Conservation (phyloP, 1,140 invertebrate species). For the Ganaspis sp. region DNA sequence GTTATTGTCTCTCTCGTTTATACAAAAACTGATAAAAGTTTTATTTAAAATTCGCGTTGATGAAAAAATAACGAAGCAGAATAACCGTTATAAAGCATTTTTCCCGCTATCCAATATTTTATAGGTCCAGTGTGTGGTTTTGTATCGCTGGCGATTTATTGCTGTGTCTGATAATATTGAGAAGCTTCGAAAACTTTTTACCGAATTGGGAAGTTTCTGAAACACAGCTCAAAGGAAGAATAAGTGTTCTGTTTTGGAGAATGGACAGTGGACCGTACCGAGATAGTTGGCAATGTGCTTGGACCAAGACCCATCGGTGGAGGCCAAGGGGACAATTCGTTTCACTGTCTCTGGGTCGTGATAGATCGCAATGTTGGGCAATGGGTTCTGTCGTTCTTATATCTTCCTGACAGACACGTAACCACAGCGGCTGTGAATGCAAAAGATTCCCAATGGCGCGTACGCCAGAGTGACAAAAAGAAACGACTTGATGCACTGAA, state of each 20-base stretch:
- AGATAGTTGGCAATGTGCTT: conserved; percentile 48
- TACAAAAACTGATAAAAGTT: too few relatives aligned
- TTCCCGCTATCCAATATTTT: background rate
- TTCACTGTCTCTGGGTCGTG: conserved; percentile 59
- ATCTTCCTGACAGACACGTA: conserved; percentile 40
- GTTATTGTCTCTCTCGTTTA: too few relatives aligned
- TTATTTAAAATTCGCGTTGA: too few relatives aligned
- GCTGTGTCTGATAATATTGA: conserved; percentile 4
- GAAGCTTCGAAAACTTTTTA: background rate
- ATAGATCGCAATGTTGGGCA: conserved; percentile 66
- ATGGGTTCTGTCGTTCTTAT: conserved; percentile 49
- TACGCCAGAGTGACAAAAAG: background rate
- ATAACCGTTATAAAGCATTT: too few relatives aligned
- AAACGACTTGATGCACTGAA: background rate
- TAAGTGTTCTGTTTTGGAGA: background rate
- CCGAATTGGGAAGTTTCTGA: background rate
- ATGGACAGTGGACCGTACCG: background rate
- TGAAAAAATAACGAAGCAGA: background rate
- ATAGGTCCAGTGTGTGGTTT: background rate
- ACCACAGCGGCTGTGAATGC: conserved; percentile 5
- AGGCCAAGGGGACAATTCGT: conserved; percentile 66
- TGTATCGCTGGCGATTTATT: background rate
- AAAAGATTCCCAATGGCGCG: conserved; percentile 4
- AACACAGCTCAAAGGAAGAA: background rate
- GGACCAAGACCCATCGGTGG: conserved; percentile 49